Conservation (phyloP, 2,113 vertebrate species). For the Atractosteus spatula region DNA sequence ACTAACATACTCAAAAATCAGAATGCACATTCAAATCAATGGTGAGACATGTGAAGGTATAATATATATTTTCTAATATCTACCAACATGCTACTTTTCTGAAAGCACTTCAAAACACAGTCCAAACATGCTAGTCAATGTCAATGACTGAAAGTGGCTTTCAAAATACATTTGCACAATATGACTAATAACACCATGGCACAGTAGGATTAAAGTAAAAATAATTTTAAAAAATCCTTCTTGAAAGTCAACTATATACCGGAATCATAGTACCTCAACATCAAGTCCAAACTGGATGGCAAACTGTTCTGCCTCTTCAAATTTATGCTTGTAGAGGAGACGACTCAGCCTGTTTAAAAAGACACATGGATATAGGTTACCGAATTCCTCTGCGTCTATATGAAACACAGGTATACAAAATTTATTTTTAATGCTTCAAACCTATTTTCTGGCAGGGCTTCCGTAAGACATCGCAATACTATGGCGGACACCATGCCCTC, state of each 20-base stretch:
- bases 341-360: slow-evolving; percentile 76
- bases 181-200: no score
- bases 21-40: not conserved
- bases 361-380: slow-evolving; percentile 7
- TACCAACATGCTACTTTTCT: no score
- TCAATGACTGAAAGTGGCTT: no score
- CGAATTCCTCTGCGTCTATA: not conserved
- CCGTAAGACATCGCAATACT: slow-evolving; percentile 85
- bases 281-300: slow-evolving; percentile 88
- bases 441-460: slow-evolving; percentile 95
- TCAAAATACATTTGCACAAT: no score
- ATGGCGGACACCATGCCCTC: slow-evolving; percentile 64
- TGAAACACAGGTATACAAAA: not conserved
- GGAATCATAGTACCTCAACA: slow-evolving; percentile 72
- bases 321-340: slow-evolving; percentile 89
- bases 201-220: no score
- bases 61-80: no score
- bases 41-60: not conserved
- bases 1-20: no score
- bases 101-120: no score
- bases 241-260: no score
- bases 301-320: slow-evolving; percentile 93
- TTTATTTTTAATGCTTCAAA: slow-evolving; percentile 34
- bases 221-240: no score
- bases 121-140: no score